Base-by-base conservation (phyloP, 2,797 vertebrate genomes). In the Tragelaphus eurycerus region DNA sequence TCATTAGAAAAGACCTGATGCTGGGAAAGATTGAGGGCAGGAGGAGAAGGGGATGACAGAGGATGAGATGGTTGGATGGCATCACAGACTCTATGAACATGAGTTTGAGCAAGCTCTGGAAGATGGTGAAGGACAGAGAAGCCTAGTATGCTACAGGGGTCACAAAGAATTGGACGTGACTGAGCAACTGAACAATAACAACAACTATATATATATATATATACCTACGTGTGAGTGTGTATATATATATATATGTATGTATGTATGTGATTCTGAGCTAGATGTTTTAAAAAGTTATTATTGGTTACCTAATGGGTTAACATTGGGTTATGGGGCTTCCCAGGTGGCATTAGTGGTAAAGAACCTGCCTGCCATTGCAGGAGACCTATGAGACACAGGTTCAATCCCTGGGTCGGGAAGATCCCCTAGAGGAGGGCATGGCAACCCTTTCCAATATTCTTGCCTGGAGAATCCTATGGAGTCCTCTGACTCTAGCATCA, bases 281-380 rank as follows among this genome's bases (percentile, higher is more conserved):
- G 25, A 62, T 94, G 11, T 48, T 94, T 94, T 27, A 50, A 86
- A 93, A 71, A 21, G 6, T 89, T 89, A 71, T 25, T 31, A n/a
- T 60, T 86, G 27, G 43, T 62, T 86, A 57, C 8, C 59, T 54
- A 34, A 15, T n/a, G 15, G 25, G n/a, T 95, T 67, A 88, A 50
- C 4, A 10, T 27, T 71, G 46, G 62, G 50, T 71, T 86, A 71
- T 38, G 64, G 64, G 34, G 64, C 64, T 71, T 71, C 34, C 64
- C 17, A 67, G 64, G 17, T 38, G n/a, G 64, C 11, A 0, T 38
- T 71, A 71, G 34, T 23, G 34, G 64, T 38, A 71, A 71, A 38
- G 19, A 71, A 71, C 2, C 34, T 71, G 64, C 64, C 34, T 71
- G 17, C 34, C 64, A 38, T 71, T 71, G 19, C 34, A 38, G 34